Conservation (phyloP, 2,888 invertebrate genomes). For the Seladonia tumulorum region DNA sequence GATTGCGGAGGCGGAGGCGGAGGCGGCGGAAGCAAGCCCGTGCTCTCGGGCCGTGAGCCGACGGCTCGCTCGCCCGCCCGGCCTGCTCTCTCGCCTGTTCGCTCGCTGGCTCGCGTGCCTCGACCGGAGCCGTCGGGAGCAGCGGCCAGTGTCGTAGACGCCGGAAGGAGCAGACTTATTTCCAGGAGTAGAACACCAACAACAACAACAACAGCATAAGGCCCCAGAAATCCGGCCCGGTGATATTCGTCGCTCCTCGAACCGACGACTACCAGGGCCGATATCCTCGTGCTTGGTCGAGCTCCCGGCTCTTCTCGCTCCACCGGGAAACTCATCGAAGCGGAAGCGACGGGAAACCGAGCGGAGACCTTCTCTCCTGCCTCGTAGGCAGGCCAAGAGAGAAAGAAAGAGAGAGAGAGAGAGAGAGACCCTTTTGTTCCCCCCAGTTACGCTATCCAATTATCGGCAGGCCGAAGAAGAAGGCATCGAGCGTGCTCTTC, state of each 20-base stretch:
- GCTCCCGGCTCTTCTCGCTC: slow-evolving; percentile 6
- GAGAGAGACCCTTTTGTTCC: slow-evolving; percentile 1
- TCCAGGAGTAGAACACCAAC: background rate
- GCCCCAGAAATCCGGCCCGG: background rate
- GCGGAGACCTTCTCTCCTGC: background rate
- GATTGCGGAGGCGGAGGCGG: background rate
- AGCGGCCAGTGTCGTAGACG: background rate
- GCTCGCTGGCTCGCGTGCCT: slow-evolving; percentile 1
- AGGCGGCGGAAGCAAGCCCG: background rate
- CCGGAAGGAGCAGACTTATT: background rate
- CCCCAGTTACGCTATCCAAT: slow-evolving; percentile 9
- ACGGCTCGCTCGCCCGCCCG: slow-evolving; percentile 34
- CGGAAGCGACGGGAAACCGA: background rate
- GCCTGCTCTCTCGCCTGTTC: too few species aligned
- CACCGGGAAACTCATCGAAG: slow-evolving; percentile 7
- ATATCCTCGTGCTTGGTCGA: slow-evolving; percentile 3
- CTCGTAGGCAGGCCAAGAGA: background rate
- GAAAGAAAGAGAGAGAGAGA: background rate
- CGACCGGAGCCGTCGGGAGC: slow-evolving; percentile 41
- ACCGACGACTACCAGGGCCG: background rate
- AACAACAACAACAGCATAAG: background rate
- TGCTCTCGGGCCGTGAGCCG: slow-evolving; percentile 34
- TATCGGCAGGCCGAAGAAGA: background rate
- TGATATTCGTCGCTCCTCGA: background rate
- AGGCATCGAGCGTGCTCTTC: background rate